A percentile compares a stretch with the other conserved stretches of the same genome.
phyloP scores from a whole-genome alignment of 1,140 invertebrate species.

The Dreissena rostriformis region DNA sequence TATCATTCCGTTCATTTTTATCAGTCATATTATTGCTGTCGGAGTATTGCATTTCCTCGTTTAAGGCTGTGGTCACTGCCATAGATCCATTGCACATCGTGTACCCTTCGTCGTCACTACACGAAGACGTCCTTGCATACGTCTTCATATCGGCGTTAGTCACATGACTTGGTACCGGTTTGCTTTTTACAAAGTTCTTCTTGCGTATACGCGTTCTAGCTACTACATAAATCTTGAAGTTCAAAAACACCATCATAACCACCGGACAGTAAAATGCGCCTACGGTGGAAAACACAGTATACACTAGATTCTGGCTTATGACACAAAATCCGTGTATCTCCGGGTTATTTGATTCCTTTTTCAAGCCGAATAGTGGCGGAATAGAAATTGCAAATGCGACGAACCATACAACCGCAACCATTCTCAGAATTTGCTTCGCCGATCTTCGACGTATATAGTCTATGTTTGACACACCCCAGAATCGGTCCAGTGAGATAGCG shows the following conservation, averaged over 20 bases:
- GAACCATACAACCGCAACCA: constrained; percentile 95
- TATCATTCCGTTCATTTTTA: not conserved
- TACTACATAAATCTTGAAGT: constrained; percentile 79
- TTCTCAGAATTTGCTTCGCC: constrained; percentile 90
- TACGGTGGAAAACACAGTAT: constrained; percentile 80
- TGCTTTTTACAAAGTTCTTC: constrained; percentile 64
- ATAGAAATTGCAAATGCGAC: constrained; percentile 93
- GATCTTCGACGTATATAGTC: constrained; percentile 96
- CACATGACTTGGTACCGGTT: constrained; percentile 18
- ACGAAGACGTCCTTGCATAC: constrained; percentile 65
- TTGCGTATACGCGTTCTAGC: constrained; percentile 78
- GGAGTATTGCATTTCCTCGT: constrained; percentile 60
- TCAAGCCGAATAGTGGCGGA: constrained; percentile 88
- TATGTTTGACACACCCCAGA: constrained; percentile 97
- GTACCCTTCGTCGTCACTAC: constrained; percentile 74
- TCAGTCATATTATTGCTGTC: constrained; percentile 31
- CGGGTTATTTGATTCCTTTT: constrained; percentile 70
- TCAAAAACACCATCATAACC: constrained; percentile 79
- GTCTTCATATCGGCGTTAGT: constrained; percentile 59
- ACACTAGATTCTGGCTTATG: constrained; percentile 79
- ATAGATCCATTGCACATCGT: constrained; percentile 69
- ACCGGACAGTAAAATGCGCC: constrained; percentile 81
- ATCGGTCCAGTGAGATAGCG: constrained; percentile 96
- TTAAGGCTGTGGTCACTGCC: constrained; percentile 55
- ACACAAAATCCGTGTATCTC: constrained; percentile 72